Percentiles rank a stretch among this genome's conserved stretches.
phyloP scores from a whole-genome alignment of 2,113 vertebrate species.

The Origma solitaria region DNA sequence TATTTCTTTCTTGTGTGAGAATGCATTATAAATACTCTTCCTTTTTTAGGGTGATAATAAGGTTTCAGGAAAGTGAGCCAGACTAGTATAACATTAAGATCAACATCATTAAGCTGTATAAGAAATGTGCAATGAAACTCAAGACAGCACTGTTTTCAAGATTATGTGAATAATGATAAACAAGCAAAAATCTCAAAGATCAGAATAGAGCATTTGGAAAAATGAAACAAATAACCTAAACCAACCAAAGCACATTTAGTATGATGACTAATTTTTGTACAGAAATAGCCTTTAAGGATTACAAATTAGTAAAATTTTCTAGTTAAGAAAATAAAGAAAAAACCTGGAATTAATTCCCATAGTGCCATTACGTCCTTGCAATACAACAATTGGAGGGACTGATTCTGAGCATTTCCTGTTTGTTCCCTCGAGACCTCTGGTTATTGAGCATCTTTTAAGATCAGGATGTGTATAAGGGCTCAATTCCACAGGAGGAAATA shows the following conservation, averaged over 20 bases:
- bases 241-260: neutral
- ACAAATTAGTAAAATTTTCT: neutral
- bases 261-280: neutral
- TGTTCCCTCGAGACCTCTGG: neutral
- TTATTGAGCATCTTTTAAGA: slow-evolving; percentile 2
- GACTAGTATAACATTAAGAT: neutral
- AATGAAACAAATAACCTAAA: neutral
- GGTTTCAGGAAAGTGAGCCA: neutral
- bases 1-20: neutral
- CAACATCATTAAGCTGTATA: neutral
- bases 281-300: neutral
- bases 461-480: neutral
- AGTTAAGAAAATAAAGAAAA: neutral
- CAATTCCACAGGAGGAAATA: neutral
- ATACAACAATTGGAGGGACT: neutral
- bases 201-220: neutral
- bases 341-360: neutral
- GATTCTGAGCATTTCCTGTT: neutral
- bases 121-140: neutral
- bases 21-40: neutral
- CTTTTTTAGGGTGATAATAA: neutral
- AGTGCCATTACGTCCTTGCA: neutral
- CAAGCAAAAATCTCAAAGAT: neutral
- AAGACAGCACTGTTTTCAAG: neutral
- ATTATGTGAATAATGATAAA: neutral